Base-by-base conservation (phyloP, 2,888 invertebrate genomes). In the Caradrina kadenii region DNA sequence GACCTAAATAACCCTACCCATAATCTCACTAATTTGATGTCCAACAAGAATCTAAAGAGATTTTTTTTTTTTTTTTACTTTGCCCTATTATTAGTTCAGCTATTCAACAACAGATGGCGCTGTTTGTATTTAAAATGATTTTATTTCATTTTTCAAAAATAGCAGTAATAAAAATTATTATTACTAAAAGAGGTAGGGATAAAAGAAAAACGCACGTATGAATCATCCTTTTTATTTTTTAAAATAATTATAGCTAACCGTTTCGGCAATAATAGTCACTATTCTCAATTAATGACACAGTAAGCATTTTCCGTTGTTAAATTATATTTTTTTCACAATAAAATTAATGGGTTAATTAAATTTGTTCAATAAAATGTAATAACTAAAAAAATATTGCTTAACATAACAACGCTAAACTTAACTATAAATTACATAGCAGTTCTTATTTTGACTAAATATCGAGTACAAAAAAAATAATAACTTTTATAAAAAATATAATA, bases 191-290 rank as follows among this genome's bases (percentile, higher is more conserved):
- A n/a, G n/a, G 48, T 11, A 8, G 39, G 67, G 60, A 22, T 39
- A 45, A 77, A 89, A 92, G 69, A 89, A 89, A 94, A 93, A 93
- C 92, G 75, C 89, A 42, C 70, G 31, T 92, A 91, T 94, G 94
- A 95, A 95, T 96, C 94, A 93, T 95, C 91, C 86, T 93, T 96
- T 96, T 96, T 96, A 94, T 96, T 96, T 96, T 96, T 96, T 96
- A 93, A 96, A 96, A 96, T 96, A 96, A 96, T 96, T 96, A 96
- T 96, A 96, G 95, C 96, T 96, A 96, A 96, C 96, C 95, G 93
- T 94, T 94, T 93, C 96, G 95, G 95, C 95, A 94, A 95, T 96
- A 94, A 95, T 94, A 91, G 86, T 92, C 92, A 94, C 94, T 95
- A 95, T 94, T 91, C 93, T 94, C 93, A 84, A 84, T 81, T 91